Conservation (phyloP, 2,888 invertebrate genomes). For the Oasisia sp. region DNA sequence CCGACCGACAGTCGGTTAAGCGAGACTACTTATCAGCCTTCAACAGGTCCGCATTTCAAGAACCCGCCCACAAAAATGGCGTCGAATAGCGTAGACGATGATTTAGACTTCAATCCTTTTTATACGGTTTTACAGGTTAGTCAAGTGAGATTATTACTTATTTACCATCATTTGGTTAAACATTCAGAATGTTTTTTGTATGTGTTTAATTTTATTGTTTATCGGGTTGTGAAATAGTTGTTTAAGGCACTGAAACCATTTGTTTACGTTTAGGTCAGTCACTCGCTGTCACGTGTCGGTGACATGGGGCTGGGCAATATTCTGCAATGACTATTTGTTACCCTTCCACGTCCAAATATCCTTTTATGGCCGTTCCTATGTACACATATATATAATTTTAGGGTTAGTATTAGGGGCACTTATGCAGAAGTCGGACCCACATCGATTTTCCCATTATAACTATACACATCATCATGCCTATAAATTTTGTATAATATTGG, state of each 20-base stretch:
- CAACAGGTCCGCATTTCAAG: background rate
- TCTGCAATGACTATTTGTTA: no score
- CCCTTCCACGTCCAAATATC: no score
- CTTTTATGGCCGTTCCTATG: no score
- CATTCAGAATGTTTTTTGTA: background rate
- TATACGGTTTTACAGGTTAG: background rate
- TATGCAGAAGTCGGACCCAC: no score
- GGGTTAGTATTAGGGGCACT: no score
- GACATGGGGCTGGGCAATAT: no score
- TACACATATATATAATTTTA: no score
- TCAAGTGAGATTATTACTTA: background rate
- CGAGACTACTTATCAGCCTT: no score
- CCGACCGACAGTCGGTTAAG: no score
- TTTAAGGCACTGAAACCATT: background rate
- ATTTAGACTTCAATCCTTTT: constrained; percentile 1
- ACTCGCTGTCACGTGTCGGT: background rate
- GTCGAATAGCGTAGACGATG: background rate
- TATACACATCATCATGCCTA: no score
- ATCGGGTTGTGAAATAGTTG: background rate
- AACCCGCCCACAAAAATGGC: background rate
- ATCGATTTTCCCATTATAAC: no score
- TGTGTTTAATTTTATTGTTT: background rate
- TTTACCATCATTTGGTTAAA: background rate
- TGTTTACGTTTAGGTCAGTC: background rate
- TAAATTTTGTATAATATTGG: no score